Conservation (phyloP, 2,113 vertebrate genomes). For the Neodontobutis hainanensis region DNA sequence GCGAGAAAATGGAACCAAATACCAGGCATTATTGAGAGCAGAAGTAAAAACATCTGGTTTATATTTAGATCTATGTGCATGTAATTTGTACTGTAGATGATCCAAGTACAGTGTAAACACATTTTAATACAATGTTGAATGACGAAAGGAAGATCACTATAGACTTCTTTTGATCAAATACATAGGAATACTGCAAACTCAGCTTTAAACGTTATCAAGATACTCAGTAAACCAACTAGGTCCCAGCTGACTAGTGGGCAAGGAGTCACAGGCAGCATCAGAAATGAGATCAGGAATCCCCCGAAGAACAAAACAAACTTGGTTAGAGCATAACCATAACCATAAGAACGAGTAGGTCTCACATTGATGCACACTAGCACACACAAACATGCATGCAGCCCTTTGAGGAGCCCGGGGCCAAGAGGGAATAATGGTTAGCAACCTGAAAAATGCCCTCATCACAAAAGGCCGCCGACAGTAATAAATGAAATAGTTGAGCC, state of each 20-base stretch:
- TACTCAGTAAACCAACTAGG: slow-evolving; percentile 63
- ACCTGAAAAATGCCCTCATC: slow-evolving; percentile 77
- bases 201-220: slow-evolving; percentile 64
- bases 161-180: neutral
- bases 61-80: slow-evolving; percentile 62
- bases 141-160: slow-evolving; percentile 23
- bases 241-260: slow-evolving; percentile 66
- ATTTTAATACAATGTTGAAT: slow-evolving; percentile 49
- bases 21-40: slow-evolving; percentile 54
- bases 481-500: slow-evolving; percentile 73
- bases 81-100: slow-evolving; percentile 63
- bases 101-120: slow-evolving; percentile 58
- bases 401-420: slow-evolving; percentile 58
- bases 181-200: slow-evolving; percentile 48
- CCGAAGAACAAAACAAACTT: slow-evolving; percentile 54
- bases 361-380: slow-evolving; percentile 24
- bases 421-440: slow-evolving; percentile 73
- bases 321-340: slow-evolving; percentile 61
- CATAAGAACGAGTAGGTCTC: slow-evolving; percentile 42
- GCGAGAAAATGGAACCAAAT: slow-evolving; percentile 57
- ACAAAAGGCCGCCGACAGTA: slow-evolving; percentile 73
- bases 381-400: slow-evolving; percentile 29
- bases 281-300: slow-evolving; percentile 62
- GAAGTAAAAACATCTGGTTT: slow-evolving; percentile 62
- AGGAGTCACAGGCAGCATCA: slow-evolving; percentile 60